These are phyloP conservation scores for Ochlodes sylvanus DNA, from an alignment of 2,888 invertebrate species.

Conservation along the genomic window DNA sequence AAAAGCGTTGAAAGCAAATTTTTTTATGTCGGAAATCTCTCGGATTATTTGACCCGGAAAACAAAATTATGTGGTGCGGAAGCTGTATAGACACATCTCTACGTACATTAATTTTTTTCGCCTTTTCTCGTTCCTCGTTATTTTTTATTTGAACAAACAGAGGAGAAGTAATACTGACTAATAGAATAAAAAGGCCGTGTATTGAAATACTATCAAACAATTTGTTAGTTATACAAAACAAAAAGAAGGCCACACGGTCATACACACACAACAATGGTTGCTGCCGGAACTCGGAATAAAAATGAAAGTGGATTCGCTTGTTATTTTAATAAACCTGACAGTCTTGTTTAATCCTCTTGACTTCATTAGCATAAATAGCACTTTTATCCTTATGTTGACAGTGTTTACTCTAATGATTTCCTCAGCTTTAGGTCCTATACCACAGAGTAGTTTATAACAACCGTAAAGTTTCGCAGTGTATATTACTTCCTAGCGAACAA, in stretches of 20 bases:
- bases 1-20: constrained; percentile 32
- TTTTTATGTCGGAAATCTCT: constrained; percentile 35
- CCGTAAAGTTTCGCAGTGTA: too few species aligned
- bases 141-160: constrained; percentile 8
- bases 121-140: constrained; percentile 7
- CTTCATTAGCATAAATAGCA: constrained; percentile 67
- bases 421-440: too few species aligned
- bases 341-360: constrained; percentile 71
- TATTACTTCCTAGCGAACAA: too few species aligned
- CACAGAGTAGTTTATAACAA: too few species aligned
- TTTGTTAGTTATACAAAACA: constrained; percentile 27
- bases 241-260: constrained; percentile 63
- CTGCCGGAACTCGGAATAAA: constrained; percentile 76
- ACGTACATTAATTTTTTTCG: constrained; percentile 16
- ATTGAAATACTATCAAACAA: neutral
- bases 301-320: constrained; percentile 82
- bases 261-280: constrained; percentile 64
- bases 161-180: constrained; percentile 5
- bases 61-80: constrained; percentile 34
- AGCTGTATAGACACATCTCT: constrained; percentile 29
- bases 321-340: constrained; percentile 79
- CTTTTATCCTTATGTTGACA: neutral
- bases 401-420: neutral
- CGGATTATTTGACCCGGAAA: constrained; percentile 36
- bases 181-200: neutral